phyloP scores from a whole-genome alignment of 2,113 vertebrate species.

The Amia ocellicauda region DNA sequence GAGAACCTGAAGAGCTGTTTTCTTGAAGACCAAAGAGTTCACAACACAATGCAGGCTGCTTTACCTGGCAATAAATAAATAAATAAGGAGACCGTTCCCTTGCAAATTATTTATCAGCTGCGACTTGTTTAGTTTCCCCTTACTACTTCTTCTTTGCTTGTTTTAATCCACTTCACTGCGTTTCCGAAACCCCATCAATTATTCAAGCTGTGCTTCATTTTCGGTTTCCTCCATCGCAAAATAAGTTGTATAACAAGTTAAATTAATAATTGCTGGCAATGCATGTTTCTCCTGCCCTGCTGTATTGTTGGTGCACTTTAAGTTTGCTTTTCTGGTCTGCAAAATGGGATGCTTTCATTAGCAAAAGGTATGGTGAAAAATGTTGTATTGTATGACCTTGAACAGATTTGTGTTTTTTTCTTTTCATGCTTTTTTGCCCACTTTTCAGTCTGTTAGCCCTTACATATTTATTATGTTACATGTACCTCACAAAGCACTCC shows the following conservation, averaged over 20 bases:
- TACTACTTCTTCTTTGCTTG: background rate
- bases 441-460: too few species aligned
- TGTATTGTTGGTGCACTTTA: background rate
- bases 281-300: background rate
- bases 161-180: background rate
- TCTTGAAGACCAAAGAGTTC: background rate
- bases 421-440: too few species aligned
- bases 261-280: conserved; percentile 7
- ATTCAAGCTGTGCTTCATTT: background rate
- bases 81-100: background rate
- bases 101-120: background rate
- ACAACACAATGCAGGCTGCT: background rate
- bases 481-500: too few species aligned
- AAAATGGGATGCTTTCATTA: too few species aligned
- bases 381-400: too few species aligned
- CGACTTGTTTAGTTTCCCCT: background rate
- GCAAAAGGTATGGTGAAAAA: too few species aligned
- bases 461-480: too few species aligned
- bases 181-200: background rate
- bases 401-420: too few species aligned
- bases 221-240: background rate
- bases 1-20: too few species aligned
- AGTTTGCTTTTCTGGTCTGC: too few species aligned
- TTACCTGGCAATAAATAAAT: too few species aligned
- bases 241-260: background rate